Conservation (phyloP, 2,113 vertebrate species). For the Eidolon helvum region DNA sequence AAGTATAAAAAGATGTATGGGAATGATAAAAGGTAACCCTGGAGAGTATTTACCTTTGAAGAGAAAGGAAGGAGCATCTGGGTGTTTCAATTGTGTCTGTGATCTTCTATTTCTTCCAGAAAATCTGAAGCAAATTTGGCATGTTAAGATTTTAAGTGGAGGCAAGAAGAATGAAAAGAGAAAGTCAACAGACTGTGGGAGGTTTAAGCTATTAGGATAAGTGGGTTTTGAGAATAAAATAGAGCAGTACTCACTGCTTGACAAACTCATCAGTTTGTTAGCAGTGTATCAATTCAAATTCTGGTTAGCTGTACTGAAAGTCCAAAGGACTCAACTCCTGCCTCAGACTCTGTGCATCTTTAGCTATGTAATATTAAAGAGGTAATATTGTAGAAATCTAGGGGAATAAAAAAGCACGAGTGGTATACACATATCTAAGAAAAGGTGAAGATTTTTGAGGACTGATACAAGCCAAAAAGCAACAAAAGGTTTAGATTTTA, state of each 20-base stretch:
- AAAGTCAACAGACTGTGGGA: not conserved
- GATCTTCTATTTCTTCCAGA: slow-evolving; percentile 20
- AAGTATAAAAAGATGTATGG: not conserved
- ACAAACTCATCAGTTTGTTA: not conserved
- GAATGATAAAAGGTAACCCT: not conserved
- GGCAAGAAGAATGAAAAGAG: not conserved
- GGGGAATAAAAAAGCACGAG: not conserved
- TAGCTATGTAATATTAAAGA: not conserved
- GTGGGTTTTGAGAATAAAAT: not conserved
- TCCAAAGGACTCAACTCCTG: not conserved
- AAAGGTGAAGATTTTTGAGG: not conserved
- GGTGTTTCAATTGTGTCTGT: not conserved
- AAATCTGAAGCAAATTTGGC: slow-evolving; percentile 31
- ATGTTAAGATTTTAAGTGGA: not conserved
- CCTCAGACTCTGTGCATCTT: not conserved
- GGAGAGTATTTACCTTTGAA: not conserved
- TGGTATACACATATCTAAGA: not conserved
- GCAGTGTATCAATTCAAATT: not conserved
- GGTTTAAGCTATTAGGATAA: not conserved
- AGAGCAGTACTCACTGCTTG: not conserved
- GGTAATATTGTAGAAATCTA: not conserved
- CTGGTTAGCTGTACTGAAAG: not conserved
- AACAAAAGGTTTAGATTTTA: not conserved
- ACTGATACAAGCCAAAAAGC: not conserved
- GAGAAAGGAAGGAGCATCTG: not conserved